Evolutionary conservation across 2,888 invertebrate species (phyloP), one percentile per base, ranked within the genome.

Genomic region (Fragum fragum): DNA sequence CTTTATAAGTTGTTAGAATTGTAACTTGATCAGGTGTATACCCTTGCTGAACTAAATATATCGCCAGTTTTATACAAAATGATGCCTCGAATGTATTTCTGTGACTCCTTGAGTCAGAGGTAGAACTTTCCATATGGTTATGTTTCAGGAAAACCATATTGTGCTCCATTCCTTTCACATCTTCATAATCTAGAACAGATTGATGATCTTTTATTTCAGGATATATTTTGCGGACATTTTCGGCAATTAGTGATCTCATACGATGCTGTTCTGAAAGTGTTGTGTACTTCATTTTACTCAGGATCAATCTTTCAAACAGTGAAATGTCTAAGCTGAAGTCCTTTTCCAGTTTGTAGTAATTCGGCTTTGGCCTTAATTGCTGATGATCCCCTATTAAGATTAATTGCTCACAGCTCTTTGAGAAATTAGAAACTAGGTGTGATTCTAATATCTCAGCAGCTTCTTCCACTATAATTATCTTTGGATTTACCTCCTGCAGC

Each of bases 361-460:
- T 96, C 0, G 97, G 96, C 29, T 95, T 96, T 0, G 98, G 98
- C 39, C 96, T 95, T 0, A 98, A 95, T 92, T 98, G 98, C 92
- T 97, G 96, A 93, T 98, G 98, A 94, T 98, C 97, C 61, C 94
- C 98, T 83, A 98, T 97, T n/a, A 98, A 95, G 90, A 98, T 97
- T 0, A 98, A 95, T 93, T 98, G 98, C 92, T 98, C 95, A 85
- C 97, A 97, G 66, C 96, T 94, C 32, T 95, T 94, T 0, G 97
- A 97, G 26, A 98, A 94, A 0, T 97, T 96, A 0, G 97, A 96
- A 0, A 98, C 95, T 21, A 98, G 96, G 92, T 98, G 98, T 0
- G 97, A 96, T 93, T 98, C 98, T 47, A 98, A 94, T 0, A 98
- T 97, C 95, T 98, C 98, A 0, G 97, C 98, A 0, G 98, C 98